Base-by-base conservation (phyloP, 1,140 invertebrate species). In the Ctenoplectra terminalis region DNA sequence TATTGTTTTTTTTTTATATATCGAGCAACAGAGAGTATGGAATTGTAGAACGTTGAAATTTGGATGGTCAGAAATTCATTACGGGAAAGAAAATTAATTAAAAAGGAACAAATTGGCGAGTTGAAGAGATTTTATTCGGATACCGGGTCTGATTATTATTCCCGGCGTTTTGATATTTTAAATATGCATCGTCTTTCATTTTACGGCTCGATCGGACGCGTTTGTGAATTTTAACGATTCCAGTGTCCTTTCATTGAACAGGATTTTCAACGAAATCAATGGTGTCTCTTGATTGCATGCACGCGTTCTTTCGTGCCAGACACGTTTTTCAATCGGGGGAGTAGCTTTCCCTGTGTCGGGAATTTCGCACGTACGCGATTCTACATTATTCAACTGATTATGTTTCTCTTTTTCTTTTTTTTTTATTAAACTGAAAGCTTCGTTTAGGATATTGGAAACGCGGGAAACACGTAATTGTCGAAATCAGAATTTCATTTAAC, bases 211-310 rank as follows among this genome's bases (percentile, higher is more conserved):
- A 60, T 11, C 58, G 58, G 20, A 60, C 7, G 29, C 23, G 31
- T 60, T 31, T 60, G 34, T 60, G 31, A 31, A 60, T 60, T 60
- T 34, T 34, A 2, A 34, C 58, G 58, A 34, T 31, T 60, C 34
- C 56, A 31, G 29, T 20, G 2, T 60, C 58, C 29, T 9, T 29
- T 60, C 31, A 60, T 60, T 60, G 37, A 29, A 7, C 54, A 26
- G 37, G 46, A 43, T 73, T 73, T 73, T n/a, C 54, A 26, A 9
- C 15, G 40, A 46, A 73, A 61, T 60, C 71, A 61, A 61, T 61
- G 31, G 8, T 31, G 29, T 23, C 8, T 23, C 20, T 34, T 34
- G 58, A 34, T 34, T 61, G 58, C 58, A 23, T 20, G 20, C 31
- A 9, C 58, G 58, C 7, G 29, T 34, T 61, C 20, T 9, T 60